phyloP scores from a whole-genome alignment of 1,140 invertebrate species.

The Bombus soroeensis region DNA sequence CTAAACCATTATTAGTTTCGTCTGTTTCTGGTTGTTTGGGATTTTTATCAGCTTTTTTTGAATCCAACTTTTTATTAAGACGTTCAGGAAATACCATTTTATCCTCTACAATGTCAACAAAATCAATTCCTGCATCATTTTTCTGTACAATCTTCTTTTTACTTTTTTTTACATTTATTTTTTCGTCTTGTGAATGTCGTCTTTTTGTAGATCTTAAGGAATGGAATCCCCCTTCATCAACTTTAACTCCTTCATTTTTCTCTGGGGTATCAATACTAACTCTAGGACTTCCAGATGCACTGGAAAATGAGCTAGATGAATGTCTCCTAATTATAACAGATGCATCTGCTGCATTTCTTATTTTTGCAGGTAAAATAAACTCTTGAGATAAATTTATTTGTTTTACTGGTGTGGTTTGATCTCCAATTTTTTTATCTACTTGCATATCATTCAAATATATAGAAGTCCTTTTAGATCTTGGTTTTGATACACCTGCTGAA shows the following conservation, averaged over 20 bases:
- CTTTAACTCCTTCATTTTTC: conserved; percentile 46
- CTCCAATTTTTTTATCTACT: conserved; percentile 79
- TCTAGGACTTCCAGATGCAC: conserved; percentile 84
- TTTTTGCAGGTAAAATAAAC: conserved; percentile 84
- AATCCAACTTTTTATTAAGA: conserved; percentile 54
- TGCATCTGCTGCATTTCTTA: conserved; percentile 86
- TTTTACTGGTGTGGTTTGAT: conserved; percentile 76
- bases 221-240: conserved; percentile 56
- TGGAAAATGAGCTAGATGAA: conserved; percentile 92
- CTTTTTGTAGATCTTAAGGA: conserved; percentile 62
- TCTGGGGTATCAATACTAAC: conserved; percentile 75
- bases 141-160: conserved; percentile 64
- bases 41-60: conserved; percentile 62
- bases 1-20: conserved; percentile 35
- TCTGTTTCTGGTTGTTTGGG: conserved; percentile 59
- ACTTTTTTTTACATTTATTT: conserved; percentile 52
- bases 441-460: conserved; percentile 72
- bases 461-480: conserved; percentile 82
- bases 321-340: conserved; percentile 91
- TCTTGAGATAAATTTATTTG: conserved; percentile 79
- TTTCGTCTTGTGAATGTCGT: conserved; percentile 65
- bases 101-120: conserved; percentile 58
- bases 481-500: conserved; percentile 62
- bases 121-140: conserved; percentile 60
- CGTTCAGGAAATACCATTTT: conserved; percentile 37